Evolutionary conservation across 2,113 vertebrate species (phyloP).

Genomic region (Embiotoca jacksoni): DNA sequence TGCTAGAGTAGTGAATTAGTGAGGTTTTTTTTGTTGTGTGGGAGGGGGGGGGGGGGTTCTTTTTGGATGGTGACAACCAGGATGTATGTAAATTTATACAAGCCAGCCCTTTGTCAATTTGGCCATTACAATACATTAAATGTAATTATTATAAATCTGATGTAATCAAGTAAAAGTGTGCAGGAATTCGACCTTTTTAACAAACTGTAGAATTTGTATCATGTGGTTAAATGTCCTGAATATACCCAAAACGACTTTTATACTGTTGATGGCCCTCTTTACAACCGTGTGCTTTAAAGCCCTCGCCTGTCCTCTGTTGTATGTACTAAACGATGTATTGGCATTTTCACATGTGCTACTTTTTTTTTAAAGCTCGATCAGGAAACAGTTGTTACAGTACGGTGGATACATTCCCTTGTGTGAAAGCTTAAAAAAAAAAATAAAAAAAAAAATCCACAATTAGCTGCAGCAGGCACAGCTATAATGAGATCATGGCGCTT

Average conservation of each 20-base stretch:
- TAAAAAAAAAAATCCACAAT: conserved; percentile 27
- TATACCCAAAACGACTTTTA: conserved; percentile 53
- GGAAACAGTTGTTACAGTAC: conserved; percentile 43
- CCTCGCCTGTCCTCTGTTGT: conserved; percentile 24
- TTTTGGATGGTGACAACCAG: conserved; percentile 42
- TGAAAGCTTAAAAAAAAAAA: conserved; percentile 22
- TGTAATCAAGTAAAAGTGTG: conserved; percentile 17
- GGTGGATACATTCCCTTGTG: conserved; percentile 57
- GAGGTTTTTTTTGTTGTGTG: conserved; percentile 8
- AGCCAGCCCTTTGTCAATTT: conserved; percentile 46
- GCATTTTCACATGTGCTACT: conserved; percentile 45
- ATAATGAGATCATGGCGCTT: conserved; percentile 34
- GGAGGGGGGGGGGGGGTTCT: background rate
- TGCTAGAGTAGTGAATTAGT: conserved; percentile 48
- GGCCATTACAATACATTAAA: conserved; percentile 16
- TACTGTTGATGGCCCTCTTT: conserved; percentile 49
- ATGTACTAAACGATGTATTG: conserved; percentile 43
- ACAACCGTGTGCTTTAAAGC: conserved; percentile 44
- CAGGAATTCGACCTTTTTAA: conserved; percentile 52
- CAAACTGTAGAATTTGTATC: conserved; percentile 54
- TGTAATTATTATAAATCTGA: background rate
- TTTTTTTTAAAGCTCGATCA: conserved; percentile 41
- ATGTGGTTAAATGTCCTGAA: conserved; percentile 22
- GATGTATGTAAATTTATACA: conserved; percentile 71
- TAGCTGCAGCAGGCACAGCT: conserved; percentile 15